Evolutionary conservation across 2,888 invertebrate genomes (phyloP).

Genomic region (Sinhomidia bicolor): DNA sequence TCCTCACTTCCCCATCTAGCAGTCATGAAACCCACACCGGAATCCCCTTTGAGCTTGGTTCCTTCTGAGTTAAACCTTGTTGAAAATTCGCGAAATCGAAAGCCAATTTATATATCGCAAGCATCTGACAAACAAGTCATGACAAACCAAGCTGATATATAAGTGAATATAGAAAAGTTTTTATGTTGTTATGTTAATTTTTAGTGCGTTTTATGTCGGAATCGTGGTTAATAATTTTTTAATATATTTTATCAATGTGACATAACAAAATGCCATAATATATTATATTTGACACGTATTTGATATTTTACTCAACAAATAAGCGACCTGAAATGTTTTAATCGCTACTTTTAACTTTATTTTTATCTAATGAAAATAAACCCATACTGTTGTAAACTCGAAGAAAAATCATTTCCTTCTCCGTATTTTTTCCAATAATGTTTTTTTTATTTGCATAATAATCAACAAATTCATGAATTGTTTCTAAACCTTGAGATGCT

Average conservation of each 20-base stretch:
- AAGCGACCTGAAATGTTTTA: slow-evolving; percentile 61
- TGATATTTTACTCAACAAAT: slow-evolving; percentile 41
- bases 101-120: slow-evolving; percentile 80
- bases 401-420: too few species aligned
- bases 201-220: slow-evolving; percentile 47
- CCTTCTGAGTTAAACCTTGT: slow-evolving; percentile 78
- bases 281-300: slow-evolving; percentile 37
- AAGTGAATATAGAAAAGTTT: slow-evolving; percentile 44
- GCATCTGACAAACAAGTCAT: slow-evolving; percentile 64
- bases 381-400: neutral
- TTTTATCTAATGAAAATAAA: slow-evolving; percentile 26
- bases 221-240: slow-evolving; percentile 49
- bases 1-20: slow-evolving; percentile 60
- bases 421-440: too few species aligned
- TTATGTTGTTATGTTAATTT: slow-evolving; percentile 3
- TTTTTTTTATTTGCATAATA: too few species aligned
- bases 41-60: slow-evolving; percentile 79
- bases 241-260: slow-evolving; percentile 61
- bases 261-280: slow-evolving; percentile 59
- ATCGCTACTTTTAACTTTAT: slow-evolving; percentile 42
- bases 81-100: slow-evolving; percentile 79
- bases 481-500: too few species aligned
- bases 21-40: slow-evolving; percentile 63
- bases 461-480: too few species aligned
- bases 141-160: slow-evolving; percentile 55